phyloP scores from a whole-genome alignment of 2,888 invertebrate genomes.

The Lingula anatina region DNA sequence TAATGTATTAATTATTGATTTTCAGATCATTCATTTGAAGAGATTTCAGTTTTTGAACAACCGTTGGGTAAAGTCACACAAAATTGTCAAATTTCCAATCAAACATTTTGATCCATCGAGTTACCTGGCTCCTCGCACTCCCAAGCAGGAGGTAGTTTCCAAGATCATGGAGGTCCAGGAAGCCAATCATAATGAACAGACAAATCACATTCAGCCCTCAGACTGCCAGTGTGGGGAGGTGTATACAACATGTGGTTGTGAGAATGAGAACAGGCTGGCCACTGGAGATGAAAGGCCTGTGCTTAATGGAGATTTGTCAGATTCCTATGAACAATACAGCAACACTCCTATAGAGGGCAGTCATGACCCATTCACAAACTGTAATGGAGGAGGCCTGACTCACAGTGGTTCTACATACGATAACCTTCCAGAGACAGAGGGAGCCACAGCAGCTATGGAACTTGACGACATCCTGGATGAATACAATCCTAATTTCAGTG shows the following conservation, averaged over 20 bases:
- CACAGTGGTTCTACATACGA: no score
- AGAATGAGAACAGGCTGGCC: neutral
- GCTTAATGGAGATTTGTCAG: neutral
- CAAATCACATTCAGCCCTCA: no score
- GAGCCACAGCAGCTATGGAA: no score
- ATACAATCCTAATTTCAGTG: neutral
- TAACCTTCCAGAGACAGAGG: no score
- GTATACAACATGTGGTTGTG: neutral
- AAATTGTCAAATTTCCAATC: slow-evolving; percentile 84
- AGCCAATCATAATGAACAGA: no score
- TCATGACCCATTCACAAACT: no score
- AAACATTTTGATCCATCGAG: slow-evolving; percentile 80
- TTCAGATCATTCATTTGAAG: slow-evolving; percentile 83
- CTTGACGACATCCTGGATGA: neutral
- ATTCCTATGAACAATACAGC: no score
- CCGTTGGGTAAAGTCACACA: slow-evolving; percentile 92
- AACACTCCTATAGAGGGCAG: no score
- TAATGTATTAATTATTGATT: slow-evolving; percentile 3
- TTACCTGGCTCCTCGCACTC: slow-evolving; percentile 63
- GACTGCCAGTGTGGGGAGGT: no score
- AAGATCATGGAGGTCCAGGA: neutral
- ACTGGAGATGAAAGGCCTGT: neutral
- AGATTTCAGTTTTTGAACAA: slow-evolving; percentile 85
- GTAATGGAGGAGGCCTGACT: no score
- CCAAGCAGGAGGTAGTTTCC: slow-evolving; percentile 2